These are phyloP conservation scores for Tonatia bakeri DNA, from an alignment of 2,113 vertebrate species.

Conservation along the genomic window DNA sequence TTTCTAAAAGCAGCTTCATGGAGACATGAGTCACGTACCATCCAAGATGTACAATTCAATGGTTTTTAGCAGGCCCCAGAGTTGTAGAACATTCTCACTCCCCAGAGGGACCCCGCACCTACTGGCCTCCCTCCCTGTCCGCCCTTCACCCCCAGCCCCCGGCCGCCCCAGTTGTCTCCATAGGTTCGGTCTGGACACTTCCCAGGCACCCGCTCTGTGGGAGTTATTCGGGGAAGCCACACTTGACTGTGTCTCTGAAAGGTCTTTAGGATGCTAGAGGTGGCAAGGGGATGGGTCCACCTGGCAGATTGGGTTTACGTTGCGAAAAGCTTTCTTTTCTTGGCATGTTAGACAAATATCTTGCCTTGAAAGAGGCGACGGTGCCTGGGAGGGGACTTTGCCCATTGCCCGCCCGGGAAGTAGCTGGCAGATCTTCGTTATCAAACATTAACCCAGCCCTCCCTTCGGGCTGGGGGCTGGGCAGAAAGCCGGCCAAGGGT, in stretches of 20 bases:
- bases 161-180: not conserved
- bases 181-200: not conserved
- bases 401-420: not conserved
- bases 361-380: not conserved
- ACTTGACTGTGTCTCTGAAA: not conserved
- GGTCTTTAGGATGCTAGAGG: not conserved
- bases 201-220: not conserved
- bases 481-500: rapidly evolving
- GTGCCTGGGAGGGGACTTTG: not conserved
- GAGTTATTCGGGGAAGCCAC: not conserved
- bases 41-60: not conserved
- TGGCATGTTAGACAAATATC: not conserved
- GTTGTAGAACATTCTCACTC: not conserved
- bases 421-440: not conserved
- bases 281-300: not conserved
- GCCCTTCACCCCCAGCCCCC: too few species aligned
- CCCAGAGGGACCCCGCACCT: not conserved
- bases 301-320: not conserved
- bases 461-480: not conserved
- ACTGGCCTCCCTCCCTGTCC: not conserved
- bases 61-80: not conserved
- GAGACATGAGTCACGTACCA: not conserved
- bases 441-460: rapidly evolving
- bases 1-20: not conserved
- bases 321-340: not conserved